phyloP scores from a whole-genome alignment of 2,113 vertebrate genomes.

The Fregetta grallaria region DNA sequence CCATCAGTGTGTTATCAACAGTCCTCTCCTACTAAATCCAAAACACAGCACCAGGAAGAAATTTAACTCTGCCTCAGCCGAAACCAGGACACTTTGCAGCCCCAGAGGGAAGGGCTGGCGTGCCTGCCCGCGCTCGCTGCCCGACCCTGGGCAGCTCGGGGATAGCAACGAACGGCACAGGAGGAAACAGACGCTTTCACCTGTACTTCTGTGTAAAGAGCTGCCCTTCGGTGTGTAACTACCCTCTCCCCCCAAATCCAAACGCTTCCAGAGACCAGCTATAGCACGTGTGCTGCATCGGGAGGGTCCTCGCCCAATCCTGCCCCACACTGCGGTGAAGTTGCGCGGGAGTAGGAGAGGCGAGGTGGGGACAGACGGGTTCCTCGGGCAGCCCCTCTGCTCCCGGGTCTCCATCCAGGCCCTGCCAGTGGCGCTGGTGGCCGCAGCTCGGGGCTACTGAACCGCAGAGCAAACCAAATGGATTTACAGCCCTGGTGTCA shows the following conservation, averaged over 20 bases:
- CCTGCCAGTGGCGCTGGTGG: fast-evolving
- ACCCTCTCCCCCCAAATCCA: fast-evolving
- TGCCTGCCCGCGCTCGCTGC: fast-evolving
- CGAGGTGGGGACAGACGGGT: not conserved
- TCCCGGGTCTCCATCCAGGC: not conserved
- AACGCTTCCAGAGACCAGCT: not conserved
- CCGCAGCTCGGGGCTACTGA: not conserved
- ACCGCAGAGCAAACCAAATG: not conserved
- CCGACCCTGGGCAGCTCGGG: not conserved
- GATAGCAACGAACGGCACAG: fast-evolving
- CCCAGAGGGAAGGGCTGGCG: not conserved
- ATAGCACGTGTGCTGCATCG: fast-evolving
- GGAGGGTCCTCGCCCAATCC: not conserved
- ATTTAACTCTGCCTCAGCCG: too few species aligned
- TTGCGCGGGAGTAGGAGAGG: not conserved
- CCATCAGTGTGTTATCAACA: too few species aligned
- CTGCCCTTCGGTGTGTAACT: not conserved
- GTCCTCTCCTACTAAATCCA: too few species aligned
- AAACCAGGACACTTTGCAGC: too few species aligned
- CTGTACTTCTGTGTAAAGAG: not conserved
- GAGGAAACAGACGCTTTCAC: not conserved
- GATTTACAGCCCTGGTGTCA: not conserved
- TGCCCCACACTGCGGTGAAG: fast-evolving
- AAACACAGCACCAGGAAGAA: too few species aligned
- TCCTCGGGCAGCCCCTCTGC: not conserved